Base-by-base conservation (phyloP, 1,140 invertebrate species). In the Sminthurides bifidus region DNA sequence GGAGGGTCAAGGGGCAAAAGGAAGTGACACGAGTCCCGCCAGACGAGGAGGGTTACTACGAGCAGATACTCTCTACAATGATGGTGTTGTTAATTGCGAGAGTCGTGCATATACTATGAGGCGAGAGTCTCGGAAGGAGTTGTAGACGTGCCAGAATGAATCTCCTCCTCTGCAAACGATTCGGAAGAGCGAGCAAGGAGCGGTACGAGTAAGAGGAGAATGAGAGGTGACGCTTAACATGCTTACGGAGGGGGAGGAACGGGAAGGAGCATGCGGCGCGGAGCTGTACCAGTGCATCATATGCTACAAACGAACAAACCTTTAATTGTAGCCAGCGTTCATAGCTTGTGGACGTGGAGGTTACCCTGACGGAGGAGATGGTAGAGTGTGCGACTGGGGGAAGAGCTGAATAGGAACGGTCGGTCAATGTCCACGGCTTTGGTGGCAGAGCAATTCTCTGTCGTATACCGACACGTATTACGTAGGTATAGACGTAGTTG, bases 1-100 rank as follows among this genome's bases (percentile, higher is more conserved):
- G 2, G 15, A 1, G 27, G 24, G 37, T 35, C 21, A 44, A 17
- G 23, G 19, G 29, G 4, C 3, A 14, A n/a, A 17, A 12, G 30
- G 24, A 41, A 35, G 29, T 52, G 54, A 50, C 54, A 56, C 54
- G 52, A 50, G 59, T 61, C 59, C 59, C 59, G 59, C 59, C 59
- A 60, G 59, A 52, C 59, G 35, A 15, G 55, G 44, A 48, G 50
- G 43, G 23, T 15, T 30, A 54, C 48, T n/a, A n/a, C n/a, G n/a
- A n/a, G n/a, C n/a, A n/a, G n/a, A n/a, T n/a, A n/a, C n/a, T n/a
- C n/a, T n/a, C n/a, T n/a, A n/a, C n/a, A n/a, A n/a, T n/a, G 45
- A 31, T 52, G 40, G 37, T 54, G 35, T 46, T 37, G 52, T 30
- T 54, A 55, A 55, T 59, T 59, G 35, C 46, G 50, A 33, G 17